Base-by-base conservation (phyloP, 2,888 invertebrate genomes). In the Oligia strigilis region DNA sequence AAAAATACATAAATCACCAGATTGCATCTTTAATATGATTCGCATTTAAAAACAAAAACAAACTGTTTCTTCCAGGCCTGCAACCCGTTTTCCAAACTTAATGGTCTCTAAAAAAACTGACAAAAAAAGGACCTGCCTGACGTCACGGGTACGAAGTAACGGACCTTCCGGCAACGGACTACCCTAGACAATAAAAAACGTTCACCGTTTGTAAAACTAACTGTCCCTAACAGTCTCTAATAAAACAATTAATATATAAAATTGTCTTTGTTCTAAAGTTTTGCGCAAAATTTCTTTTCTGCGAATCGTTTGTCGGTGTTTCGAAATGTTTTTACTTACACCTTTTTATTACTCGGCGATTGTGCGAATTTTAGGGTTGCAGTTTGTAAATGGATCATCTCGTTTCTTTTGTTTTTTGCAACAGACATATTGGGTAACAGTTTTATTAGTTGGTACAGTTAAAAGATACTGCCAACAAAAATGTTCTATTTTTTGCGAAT, bases 201-300 rank as follows among this genome's bases (percentile, higher is more conserved):
- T 85, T 82, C 80, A 87, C 88, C 86, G 82, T 87, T 90, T 87
- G 85, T 89, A 85, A 89, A 81, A 87, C 78, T 87, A 89, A 89
- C 90, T 86, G 90, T 87, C 58, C 72, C 0, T 77, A 80, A 88
- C 84, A 87, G 83, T 82, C 67, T 77, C 82, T 83, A 91, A 93
- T 93, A 93, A 93, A 94, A 90, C 91, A 91, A 93, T 91, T 88
- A 91, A 86, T 86, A 86, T 86, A 84, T 82, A 71, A 79, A 85
- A 86, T 40, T 85, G 65, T 83, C 77, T 83, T 46, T 49, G 52
- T 91, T 89, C 89, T 86, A 88, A 69, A 72, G 75, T 89, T 95
- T 80, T 95, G 94, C 91, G 95, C 95, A 95, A 95, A 94, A 95
- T 95, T 96, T 96, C 95, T 95, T 95, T 95, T 95, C 95, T 92